These are phyloP conservation scores for Adoxophyes honmai DNA, from an alignment of 1,140 invertebrate genomes.

Conservation along the genomic window DNA sequence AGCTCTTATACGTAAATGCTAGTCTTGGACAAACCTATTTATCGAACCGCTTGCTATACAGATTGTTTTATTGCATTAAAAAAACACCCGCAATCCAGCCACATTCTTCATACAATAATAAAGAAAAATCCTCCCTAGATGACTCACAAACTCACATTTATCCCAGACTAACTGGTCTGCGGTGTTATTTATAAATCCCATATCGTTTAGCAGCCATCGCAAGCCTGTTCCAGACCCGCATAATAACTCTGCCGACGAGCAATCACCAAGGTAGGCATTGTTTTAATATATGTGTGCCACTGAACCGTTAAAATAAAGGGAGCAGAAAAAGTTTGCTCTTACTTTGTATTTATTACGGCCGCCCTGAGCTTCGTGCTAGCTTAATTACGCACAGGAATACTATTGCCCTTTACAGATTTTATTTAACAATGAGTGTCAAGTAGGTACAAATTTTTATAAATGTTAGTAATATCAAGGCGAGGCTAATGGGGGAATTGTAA, in stretches of 20 bases:
- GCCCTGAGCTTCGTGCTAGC: too few species aligned
- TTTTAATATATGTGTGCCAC: slow-evolving; percentile 26
- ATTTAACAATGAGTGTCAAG: too few species aligned
- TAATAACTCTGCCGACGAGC: slow-evolving; percentile 37
- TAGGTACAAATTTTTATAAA: too few species aligned
- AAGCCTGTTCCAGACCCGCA: slow-evolving; percentile 34
- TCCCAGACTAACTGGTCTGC: slow-evolving; percentile 29
- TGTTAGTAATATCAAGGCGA: too few species aligned
- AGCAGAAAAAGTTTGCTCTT: background rate
- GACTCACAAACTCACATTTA: slow-evolving; percentile 46
- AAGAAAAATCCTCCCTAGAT: slow-evolving; percentile 19
- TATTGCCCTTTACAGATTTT: too few species aligned
- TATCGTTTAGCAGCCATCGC: slow-evolving; percentile 59
- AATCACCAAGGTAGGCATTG: slow-evolving; percentile 38
- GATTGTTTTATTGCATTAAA: background rate
- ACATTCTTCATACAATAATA: background rate
- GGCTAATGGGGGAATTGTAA: too few species aligned
- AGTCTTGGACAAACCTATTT: background rate
- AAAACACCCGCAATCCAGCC: background rate
- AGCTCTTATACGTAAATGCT: too few species aligned
- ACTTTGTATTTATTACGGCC: slow-evolving; percentile 20
- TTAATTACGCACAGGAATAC: too few species aligned
- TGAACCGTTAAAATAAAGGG: slow-evolving; percentile 28
- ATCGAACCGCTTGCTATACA: background rate
- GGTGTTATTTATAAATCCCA: slow-evolving; percentile 52